Evolutionary conservation across 2,888 invertebrate genomes (phyloP).

Genomic region (Acronicta alni): DNA sequence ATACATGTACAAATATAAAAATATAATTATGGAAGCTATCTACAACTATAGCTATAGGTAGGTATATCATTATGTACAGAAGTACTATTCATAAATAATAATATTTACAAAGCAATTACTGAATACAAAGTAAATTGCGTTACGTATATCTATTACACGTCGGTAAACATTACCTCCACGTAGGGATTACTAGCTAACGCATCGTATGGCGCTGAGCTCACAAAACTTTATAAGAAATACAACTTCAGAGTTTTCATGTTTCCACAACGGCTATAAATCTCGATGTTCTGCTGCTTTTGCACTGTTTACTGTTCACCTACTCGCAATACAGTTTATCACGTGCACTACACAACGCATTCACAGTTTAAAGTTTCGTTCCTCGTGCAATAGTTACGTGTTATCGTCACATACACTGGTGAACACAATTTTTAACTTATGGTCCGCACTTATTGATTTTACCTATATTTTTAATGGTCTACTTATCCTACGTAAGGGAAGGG

Average conservation of each 20-base stretch:
- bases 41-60: conserved; percentile 68
- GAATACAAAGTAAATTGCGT: conserved; percentile 62
- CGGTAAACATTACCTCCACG: conserved; percentile 64
- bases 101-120: conserved; percentile 80
- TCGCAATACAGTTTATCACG: conserved; percentile 82
- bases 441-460: conserved; percentile 51
- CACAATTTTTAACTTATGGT: conserved; percentile 56
- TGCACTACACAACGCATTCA: conserved; percentile 73
- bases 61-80: conserved; percentile 72
- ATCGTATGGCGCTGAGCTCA: conserved; percentile 60
- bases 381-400: conserved; percentile 62
- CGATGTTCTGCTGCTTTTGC: conserved; percentile 75
- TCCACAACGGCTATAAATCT: conserved; percentile 79
- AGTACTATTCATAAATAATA: conserved; percentile 75
- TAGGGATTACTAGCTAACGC: conserved; percentile 60
- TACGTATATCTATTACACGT: conserved; percentile 61
- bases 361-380: conserved; percentile 70
- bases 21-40: conserved; percentile 63
- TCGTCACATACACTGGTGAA: conserved; percentile 69
- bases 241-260: conserved; percentile 80
- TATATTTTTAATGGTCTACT: conserved; percentile 57
- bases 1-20: conserved; percentile 68
- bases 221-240: conserved; percentile 77
- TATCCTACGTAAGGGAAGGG: conserved; percentile 94
- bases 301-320: conserved; percentile 79